Percentiles rank a stretch among this genome's conserved stretches.
Evolutionary conservation across 2,113 vertebrate genomes (phyloP).

Genomic region (Illadopsis cleaveri): DNA sequence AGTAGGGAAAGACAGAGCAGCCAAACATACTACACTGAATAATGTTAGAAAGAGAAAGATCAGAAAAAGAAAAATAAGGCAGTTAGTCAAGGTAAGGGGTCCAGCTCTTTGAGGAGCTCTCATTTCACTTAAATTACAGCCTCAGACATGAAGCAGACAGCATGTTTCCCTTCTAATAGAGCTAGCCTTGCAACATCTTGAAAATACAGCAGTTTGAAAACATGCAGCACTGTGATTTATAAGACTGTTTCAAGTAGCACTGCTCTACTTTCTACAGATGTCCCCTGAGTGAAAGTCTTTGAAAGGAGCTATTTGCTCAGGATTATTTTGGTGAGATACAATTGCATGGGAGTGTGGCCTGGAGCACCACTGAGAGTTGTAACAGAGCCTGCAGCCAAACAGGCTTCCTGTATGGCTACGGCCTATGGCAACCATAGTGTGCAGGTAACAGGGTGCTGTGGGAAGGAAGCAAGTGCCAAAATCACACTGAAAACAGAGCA

Average conservation of each 20-base stretch:
- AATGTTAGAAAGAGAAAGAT: not conserved
- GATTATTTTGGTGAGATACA: not conserved
- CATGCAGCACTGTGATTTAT: not conserved
- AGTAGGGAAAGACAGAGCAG: not conserved
- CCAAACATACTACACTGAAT: not conserved
- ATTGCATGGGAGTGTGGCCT: rapidly evolving
- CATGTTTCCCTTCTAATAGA: not conserved
- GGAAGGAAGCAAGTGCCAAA: not conserved
- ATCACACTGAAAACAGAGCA: not conserved
- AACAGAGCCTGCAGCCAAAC: not conserved
- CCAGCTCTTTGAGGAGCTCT: not conserved
- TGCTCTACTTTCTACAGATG: not conserved
- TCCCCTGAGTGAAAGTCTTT: not conserved
- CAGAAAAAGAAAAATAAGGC: not conserved
- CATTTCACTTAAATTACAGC: not conserved
- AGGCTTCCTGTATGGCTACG: rapidly evolving
- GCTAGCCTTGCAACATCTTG: not conserved
- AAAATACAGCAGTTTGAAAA: not conserved
- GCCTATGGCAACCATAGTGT: not conserved
- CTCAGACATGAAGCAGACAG: not conserved
- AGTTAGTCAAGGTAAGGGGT: not conserved
- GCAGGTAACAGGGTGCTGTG: not conserved
- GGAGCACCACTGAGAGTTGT: not conserved
- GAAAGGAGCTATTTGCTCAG: conserved; percentile 1
- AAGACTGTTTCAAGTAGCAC: not conserved